A percentile compares a stretch with the other conserved stretches of the same genome.
Conservation (phyloP, 2,888 invertebrate genomes). For the Syrphus vitripennis region DNA sequence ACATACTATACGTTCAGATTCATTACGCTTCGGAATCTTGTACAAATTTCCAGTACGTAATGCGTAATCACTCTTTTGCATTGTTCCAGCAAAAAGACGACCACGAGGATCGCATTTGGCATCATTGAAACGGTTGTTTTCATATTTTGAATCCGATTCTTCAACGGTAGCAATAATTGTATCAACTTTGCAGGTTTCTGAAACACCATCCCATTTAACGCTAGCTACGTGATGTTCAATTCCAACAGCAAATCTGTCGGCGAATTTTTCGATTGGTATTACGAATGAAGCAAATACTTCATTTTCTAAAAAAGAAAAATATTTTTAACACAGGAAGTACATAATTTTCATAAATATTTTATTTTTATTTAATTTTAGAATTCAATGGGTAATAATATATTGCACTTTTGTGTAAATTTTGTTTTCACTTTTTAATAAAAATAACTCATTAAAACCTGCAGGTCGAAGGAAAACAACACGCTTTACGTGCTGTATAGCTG, state of each 20-base stretch:
- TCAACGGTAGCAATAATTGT: slow-evolving; percentile 84
- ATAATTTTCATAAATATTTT: too few relatives aligned
- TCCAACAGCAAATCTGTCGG: slow-evolving; percentile 85
- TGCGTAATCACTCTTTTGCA: slow-evolving; percentile 78
- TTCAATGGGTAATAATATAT: too few relatives aligned
- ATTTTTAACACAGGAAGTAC: too few relatives aligned
- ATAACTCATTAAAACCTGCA: too few relatives aligned
- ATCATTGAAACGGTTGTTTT: slow-evolving; percentile 87
- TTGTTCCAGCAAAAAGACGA: slow-evolving; percentile 87
- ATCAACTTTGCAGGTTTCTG: slow-evolving; percentile 81
- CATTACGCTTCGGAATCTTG: slow-evolving; percentile 75
- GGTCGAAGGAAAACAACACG: too few relatives aligned
- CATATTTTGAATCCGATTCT: slow-evolving; percentile 82
- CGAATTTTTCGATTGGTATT: slow-evolving; percentile 84
- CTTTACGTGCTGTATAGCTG: too few relatives aligned
- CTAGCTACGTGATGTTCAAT: slow-evolving; percentile 83
- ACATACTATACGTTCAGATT: slow-evolving; percentile 74
- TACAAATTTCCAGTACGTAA: slow-evolving; percentile 79
- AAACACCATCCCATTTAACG: slow-evolving; percentile 86
- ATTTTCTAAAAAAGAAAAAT: slow-evolving; percentile 80
- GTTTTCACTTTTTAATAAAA: too few relatives aligned
- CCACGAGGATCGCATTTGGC: slow-evolving; percentile 90
- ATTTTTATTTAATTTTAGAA: too few relatives aligned
- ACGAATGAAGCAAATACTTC: slow-evolving; percentile 82
- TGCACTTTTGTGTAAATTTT: too few relatives aligned